These are phyloP conservation scores for Sardinella longiceps DNA, from an alignment of 2,797 vertebrate genomes.

Conservation along the genomic window DNA sequence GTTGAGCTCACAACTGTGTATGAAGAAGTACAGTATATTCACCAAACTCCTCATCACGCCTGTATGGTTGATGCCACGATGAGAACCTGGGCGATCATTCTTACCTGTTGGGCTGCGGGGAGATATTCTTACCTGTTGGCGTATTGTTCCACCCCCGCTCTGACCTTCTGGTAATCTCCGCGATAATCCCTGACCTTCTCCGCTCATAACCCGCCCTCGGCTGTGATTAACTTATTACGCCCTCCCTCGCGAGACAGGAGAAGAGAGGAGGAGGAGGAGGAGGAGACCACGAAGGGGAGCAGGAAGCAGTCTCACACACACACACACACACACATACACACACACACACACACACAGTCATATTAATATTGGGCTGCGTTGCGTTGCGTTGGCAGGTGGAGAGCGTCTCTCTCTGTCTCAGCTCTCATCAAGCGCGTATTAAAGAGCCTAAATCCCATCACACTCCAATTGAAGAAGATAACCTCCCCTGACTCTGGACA, in stretches of 20 bases:
- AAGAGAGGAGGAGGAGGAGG: slow-evolving; percentile 44
- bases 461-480: slow-evolving; percentile 75
- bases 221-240: slow-evolving; percentile 64
- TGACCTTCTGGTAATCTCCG: slow-evolving; percentile 50
- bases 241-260: slow-evolving; percentile 51
- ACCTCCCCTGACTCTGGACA: slow-evolving; percentile 75
- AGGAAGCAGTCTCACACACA: no score
- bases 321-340: no score
- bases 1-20: no score
- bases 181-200: slow-evolving; percentile 63
- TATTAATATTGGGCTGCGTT: slow-evolving; percentile 54
- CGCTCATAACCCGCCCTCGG: slow-evolving; percentile 55
- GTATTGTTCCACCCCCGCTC: not conserved
- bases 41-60: no score
- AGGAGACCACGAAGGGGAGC: no score
- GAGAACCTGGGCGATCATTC: no score
- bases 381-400: not conserved
- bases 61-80: no score
- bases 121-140: slow-evolving; percentile 9
- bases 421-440: slow-evolving; percentile 28
- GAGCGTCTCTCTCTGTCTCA: not conserved
- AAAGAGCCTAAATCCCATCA: slow-evolving; percentile 74
- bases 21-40: no score
- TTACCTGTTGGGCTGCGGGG: not conserved
- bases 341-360: no score